Evolutionary conservation across 2,888 invertebrate genomes (phyloP), one percentile per base, ranked within the genome.

Genomic region (Latrodectus elegans): DNA sequence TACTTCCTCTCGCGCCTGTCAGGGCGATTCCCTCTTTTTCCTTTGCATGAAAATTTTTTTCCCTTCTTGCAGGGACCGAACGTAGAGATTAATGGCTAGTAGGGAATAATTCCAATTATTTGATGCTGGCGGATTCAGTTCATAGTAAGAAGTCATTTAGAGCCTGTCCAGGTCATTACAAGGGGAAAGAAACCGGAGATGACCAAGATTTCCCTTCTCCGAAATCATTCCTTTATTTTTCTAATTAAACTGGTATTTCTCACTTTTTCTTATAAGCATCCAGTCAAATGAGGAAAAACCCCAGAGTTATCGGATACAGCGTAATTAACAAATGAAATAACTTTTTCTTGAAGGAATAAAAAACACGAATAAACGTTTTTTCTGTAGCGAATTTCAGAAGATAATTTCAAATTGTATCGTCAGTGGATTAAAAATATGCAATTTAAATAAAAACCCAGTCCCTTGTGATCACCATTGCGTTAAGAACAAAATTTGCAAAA

Each of bases 121-220:
- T n/a, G 68, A 65, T 65, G 55, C 88, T 74, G 51, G 81, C n/a
- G 71, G 68, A 81, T 55, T 73, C 75, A 82, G 81, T 82, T 83
- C 82, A 82, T 88, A 83, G 78, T 88, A 82, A 88, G 78, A 83
- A 88, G 88, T 88, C 87, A 82, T 87, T 82, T 82, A 87, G 22
- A 22, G 87, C 71, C 71, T 78, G 82, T 49, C 68, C 12, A 52
- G 73, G 76, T 77, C 82, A 87, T 87, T 87, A 87, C 74, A 60
- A 75, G 79, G 64, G 51, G 65, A 78, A 84, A 72, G 84, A 78
- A 71, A 76, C 73, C 65, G 73, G 78, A 55, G 71, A 17, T 38
- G 12, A 76, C 75, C 55, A 68, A 67, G 49, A 70, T 53, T 60
- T 67, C 70, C 72, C 51, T 53, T 22, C 10, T 22, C 51, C 15